A percentile compares a stretch with the other conserved stretches of the same genome.
phyloP scores from a whole-genome alignment of 2,113 vertebrate species.

The Hucho hucho region DNA sequence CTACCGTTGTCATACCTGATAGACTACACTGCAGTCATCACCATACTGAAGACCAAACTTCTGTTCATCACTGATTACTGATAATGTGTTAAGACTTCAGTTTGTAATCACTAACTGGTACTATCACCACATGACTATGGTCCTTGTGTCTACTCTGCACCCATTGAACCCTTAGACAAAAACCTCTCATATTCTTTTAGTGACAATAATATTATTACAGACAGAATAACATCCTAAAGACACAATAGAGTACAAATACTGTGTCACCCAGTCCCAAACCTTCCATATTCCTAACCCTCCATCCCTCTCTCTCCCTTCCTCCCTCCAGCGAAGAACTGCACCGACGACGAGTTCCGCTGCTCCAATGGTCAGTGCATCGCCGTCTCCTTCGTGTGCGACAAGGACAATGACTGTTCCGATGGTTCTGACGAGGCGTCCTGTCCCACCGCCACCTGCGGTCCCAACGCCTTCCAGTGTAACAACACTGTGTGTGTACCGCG shows the following conservation, averaged over 20 bases:
- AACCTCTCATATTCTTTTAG: too few relatives aligned
- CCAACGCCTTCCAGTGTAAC: constrained; percentile 76
- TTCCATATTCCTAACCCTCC: background rate
- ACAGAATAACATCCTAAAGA: background rate
- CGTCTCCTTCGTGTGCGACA: constrained; percentile 76
- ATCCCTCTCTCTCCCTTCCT: background rate
- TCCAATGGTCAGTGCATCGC: constrained; percentile 77
- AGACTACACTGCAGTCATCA: too few relatives aligned
- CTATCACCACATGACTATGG: too few relatives aligned
- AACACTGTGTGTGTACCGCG: constrained; percentile 69
- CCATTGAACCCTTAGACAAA: too few relatives aligned
- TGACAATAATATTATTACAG: too few relatives aligned
- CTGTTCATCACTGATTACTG: too few relatives aligned
- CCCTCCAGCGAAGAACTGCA: constrained; percentile 73
- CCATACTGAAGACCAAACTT: too few relatives aligned
- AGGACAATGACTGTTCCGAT: constrained; percentile 78
- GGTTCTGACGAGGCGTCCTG: constrained; percentile 79
- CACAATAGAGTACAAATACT: background rate
- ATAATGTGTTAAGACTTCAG: too few relatives aligned
- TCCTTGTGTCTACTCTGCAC: too few relatives aligned
- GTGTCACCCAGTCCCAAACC: background rate
- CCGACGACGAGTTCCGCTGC: constrained; percentile 72
- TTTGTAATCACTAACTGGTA: too few relatives aligned
- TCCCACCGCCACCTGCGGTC: constrained; percentile 64
- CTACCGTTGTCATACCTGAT: too few relatives aligned